Conservation (phyloP, 2,888 invertebrate species). For the Malthinus seriepunctatus region DNA sequence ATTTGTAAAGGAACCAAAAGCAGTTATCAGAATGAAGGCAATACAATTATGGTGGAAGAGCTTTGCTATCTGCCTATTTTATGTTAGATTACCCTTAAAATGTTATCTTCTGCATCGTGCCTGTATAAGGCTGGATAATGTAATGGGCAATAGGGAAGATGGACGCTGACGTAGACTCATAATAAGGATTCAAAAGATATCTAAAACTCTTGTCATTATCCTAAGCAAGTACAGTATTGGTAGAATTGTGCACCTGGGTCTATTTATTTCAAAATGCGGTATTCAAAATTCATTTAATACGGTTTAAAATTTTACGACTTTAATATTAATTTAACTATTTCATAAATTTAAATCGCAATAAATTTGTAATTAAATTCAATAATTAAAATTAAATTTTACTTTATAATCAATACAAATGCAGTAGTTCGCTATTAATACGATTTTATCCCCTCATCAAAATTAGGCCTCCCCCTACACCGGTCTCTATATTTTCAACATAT, state of each 20-base stretch:
- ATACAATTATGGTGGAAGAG: constrained; percentile 40
- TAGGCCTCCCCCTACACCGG: no score
- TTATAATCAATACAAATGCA: no score
- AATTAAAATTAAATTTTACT: no score
- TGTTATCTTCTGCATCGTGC: constrained; percentile 26
- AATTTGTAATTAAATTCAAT: no score
- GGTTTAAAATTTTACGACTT: no score
- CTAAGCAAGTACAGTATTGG: constrained; percentile 29
- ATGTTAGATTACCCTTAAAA: constrained; percentile 25
- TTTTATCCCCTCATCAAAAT: no score
- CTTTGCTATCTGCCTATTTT: constrained; percentile 34
- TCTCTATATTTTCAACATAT: no score
- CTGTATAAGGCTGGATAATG: constrained; percentile 29
- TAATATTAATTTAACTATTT: no score
- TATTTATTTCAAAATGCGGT: not conserved
- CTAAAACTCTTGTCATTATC: constrained; percentile 31
- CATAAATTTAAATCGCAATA: no score
- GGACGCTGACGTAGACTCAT: constrained; percentile 30
- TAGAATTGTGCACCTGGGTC: constrained; percentile 24
- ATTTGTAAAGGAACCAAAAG: constrained; percentile 17
- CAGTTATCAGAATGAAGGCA: constrained; percentile 31
- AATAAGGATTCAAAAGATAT: constrained; percentile 26
- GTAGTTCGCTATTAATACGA: no score
- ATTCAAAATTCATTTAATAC: no score
- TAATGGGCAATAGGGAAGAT: constrained; percentile 31